Evolutionary conservation across 2,888 invertebrate genomes (phyloP), one percentile per base, ranked within the genome.

Genomic region (Caenorhabditis sulstoni): DNA sequence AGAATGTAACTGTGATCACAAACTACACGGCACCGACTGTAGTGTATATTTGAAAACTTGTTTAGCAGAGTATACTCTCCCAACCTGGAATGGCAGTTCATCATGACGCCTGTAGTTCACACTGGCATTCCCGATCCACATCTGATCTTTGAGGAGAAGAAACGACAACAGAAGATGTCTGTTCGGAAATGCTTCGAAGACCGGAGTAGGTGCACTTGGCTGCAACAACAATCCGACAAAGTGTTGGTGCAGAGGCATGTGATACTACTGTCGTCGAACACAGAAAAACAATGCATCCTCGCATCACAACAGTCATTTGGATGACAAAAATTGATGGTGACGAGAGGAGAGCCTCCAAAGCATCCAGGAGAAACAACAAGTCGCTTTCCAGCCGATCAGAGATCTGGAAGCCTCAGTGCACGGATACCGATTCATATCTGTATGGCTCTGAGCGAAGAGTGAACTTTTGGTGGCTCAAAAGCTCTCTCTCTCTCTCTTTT

Each of bases 1-100:
- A 8, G 50, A 23, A 20, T 22, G 23, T 50, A 1, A 50, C 14
- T 20, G 3, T 5, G 12, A 50, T 20, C 64, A 71, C 71, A 71
- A 71, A 71, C 64, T 71, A 71, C 71, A 71, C n/a, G 22, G 14
- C 37, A 49, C 18, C 14, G 29, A 29, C 29, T 64, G 71, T 71
- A 71, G 71, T 61, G 29, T 50, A 53, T 62, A 47, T 71, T 71
- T 71, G 62, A 71, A 37, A 71, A 71, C 70, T 62, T 55, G 70
- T 71, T 62, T 62, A 47, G 47, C 53, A 41, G 55, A 29, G 29
- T 29, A 5, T 61, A n/a, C 39, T 59, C 41, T 58, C 50, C 67
- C 23, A 18, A 49, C 39, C 39, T 22, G 57, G 22, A 58, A n/a
- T 22, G 47, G 22, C 11, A 29, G 18, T 12, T 45, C 49, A 59